A percentile compares a stretch with the other conserved stretches of the same genome.
Conservation (phyloP, 2,113 vertebrate genomes). For the Paraplagusia blochii region DNA sequence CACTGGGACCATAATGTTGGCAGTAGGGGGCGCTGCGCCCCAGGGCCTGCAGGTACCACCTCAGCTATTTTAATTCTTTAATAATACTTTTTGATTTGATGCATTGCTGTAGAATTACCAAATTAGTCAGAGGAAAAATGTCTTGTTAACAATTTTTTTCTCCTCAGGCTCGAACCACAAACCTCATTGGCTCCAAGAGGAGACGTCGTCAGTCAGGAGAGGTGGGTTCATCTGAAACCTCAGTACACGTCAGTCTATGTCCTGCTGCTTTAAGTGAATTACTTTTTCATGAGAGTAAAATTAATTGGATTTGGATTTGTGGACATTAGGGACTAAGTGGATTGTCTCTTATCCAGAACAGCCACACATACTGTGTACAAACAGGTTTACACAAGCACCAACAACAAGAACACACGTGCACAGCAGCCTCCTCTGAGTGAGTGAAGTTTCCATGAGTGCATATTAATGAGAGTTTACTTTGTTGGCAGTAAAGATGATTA, state of each 20-base stretch:
- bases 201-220: conserved; percentile 84
- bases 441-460: conserved; percentile 57
- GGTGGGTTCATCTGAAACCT: conserved; percentile 63
- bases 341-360: conserved; percentile 43
- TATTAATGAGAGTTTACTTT: conserved; percentile 64
- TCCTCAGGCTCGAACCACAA: conserved; percentile 29
- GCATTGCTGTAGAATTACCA: no score
- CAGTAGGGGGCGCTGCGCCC: conserved; percentile 66
- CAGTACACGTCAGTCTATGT: not conserved
- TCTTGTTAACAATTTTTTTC: conserved; percentile 4
- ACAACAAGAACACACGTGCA: conserved; percentile 24
- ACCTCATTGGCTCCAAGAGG: conserved; percentile 71
- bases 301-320: conserved; percentile 64
- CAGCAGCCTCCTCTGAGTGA: conserved; percentile 31
- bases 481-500: conserved; percentile 46
- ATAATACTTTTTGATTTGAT: no score
- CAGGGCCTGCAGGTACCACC: conserved; percentile 39
- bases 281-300: conserved; percentile 50
- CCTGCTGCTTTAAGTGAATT: conserved; percentile 18
- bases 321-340: conserved; percentile 47
- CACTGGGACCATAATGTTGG: conserved; percentile 89
- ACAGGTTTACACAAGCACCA: conserved; percentile 25
- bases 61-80: conserved; percentile 21
- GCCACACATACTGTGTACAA: conserved; percentile 2
- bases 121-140: no score